Conservation (phyloP, 2,113 vertebrate genomes). For the Callopanchax toddi region DNA sequence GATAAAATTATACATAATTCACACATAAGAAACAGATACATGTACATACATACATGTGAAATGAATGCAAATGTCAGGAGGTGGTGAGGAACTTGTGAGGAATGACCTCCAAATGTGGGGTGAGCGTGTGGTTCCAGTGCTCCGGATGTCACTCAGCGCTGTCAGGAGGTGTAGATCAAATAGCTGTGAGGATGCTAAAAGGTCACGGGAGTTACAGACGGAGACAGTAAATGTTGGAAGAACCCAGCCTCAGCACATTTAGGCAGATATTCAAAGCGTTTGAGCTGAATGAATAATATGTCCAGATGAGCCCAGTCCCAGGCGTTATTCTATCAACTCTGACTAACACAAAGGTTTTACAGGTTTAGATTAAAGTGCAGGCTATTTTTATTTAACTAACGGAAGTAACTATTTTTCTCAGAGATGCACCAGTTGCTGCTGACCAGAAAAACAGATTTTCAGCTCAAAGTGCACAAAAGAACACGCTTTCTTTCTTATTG, state of each 20-base stretch:
- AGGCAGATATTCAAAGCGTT: background rate
- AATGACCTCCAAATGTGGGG: conserved; percentile 30
- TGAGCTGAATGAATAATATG: background rate
- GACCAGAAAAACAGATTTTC: too few species aligned
- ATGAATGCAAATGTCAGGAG: conserved; percentile 28
- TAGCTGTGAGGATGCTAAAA: conserved; percentile 36
- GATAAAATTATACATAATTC: conserved; percentile 33
- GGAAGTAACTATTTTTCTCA: too few species aligned
- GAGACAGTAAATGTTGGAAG: background rate
- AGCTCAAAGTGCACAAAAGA: too few species aligned
- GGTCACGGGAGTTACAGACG: conserved; percentile 63
- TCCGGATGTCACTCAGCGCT: conserved; percentile 54
- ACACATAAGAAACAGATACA: conserved; percentile 40
- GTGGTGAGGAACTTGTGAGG: conserved; percentile 21
- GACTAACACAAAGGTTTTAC: too few species aligned
- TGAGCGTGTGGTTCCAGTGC: conserved; percentile 9
- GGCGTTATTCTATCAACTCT: too few species aligned
- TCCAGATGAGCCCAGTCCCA: background rate
- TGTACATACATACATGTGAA: conserved; percentile 32
- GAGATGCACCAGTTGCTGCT: too few species aligned
- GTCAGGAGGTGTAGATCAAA: conserved; percentile 56
- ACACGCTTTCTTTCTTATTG: too few species aligned
- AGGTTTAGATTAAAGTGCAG: too few species aligned
- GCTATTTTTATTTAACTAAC: too few species aligned
- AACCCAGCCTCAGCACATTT: background rate